Evolutionary conservation across 2,113 vertebrate genomes (phyloP), one percentile per base, ranked within the genome.

Genomic region (Rhinogobius similis): DNA sequence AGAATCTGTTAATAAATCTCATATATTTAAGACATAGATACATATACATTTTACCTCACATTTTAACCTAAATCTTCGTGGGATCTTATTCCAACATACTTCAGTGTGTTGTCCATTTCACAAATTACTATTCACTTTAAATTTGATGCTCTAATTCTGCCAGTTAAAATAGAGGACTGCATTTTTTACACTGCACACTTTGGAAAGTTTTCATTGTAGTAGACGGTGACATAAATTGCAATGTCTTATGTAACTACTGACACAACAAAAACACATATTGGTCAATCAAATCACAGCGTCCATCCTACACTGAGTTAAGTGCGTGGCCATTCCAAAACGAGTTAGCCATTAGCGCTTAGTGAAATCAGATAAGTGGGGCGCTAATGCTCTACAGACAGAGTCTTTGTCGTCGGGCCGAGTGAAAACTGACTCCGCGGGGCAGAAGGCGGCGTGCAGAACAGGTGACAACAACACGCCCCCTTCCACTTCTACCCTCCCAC

Each of bases 381-480:
- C 68, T 83, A 73, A 79, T 73, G 67, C 75, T 72, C 62, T 67
- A 80, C 78, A 82, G 79, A 72, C 73, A 75, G 12, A 29, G 59
- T 71, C 69, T 80, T 69, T 20, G 71, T 76, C 75, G 77, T 59
- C 63, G 46, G 61, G 18, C 41, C 73, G 39, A 10, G 76, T 84
- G 88, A 84, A 91, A 91, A 78, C 65, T 3, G 82, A 89, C 13
- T 74, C 84, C 72, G 36, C 24, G 62, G 12, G 48, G 79, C 86
- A 89, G 82, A 89, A 86, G 90, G 87, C 75, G 12, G 73, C 62
- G 12, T 41, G 81, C 72, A 63, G 82, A 90, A 89, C 88, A 89
- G 87, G 90, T 89, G 87, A 90, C 87, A 72, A 88, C 86, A 72
- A 56, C 77, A 62, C 80, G 36, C 53, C 56, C 70, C 9, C 4